Base-by-base conservation (phyloP, 2,888 invertebrate species). In the Pollenia amentaria region DNA sequence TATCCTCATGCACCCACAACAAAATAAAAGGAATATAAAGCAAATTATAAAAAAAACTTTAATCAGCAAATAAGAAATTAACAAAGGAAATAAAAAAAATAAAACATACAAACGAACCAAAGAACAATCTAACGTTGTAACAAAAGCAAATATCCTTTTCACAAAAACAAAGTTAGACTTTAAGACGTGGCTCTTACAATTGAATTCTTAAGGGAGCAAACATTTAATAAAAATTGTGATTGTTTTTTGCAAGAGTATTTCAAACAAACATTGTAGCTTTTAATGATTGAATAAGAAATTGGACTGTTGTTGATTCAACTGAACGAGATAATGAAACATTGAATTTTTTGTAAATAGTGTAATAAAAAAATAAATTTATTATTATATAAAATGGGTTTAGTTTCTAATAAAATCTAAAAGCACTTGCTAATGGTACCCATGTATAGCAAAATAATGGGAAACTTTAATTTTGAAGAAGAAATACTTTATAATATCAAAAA, bases 51-150 rank as follows among this genome's bases (percentile, higher is more conserved):
- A 73, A 85, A 82, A 7, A 62, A 79, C 70, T 76, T 87, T 82
- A 85, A 85, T 85, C 85, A 85, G 85, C 75, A 76, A 87, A 85
- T 82, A 87, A 87, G 57, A 76, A 87, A 76, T 82, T 82, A 79
- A 79, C 81, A 87, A 87, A 82, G 60, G 73, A 83, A 57, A 64
- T 8, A 57, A 72, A 75, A 62, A 51, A 57, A 48, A 44, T 16
- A 53, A 51, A 53, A 40, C 38, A 53, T 57, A 65, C 46, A 16
- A 44, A 78, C 16, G 40, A 53, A 57, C 69, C 46, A 44, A 65
- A 72, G 11, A 57, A 53, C 14, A 60, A 69, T 46, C 46, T 69
- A 44, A 76, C 48, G 42, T 70, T 57, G 48, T 55, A 69, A 75
- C 40, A 60, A 75, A 78, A 78, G 42, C 29, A 76, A 78, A 76